Percentiles rank a stretch among this genome's conserved stretches.
These are phyloP conservation scores for Cryptus viduatorius DNA, from an alignment of 2,888 invertebrate genomes.

Conservation along the genomic window DNA sequence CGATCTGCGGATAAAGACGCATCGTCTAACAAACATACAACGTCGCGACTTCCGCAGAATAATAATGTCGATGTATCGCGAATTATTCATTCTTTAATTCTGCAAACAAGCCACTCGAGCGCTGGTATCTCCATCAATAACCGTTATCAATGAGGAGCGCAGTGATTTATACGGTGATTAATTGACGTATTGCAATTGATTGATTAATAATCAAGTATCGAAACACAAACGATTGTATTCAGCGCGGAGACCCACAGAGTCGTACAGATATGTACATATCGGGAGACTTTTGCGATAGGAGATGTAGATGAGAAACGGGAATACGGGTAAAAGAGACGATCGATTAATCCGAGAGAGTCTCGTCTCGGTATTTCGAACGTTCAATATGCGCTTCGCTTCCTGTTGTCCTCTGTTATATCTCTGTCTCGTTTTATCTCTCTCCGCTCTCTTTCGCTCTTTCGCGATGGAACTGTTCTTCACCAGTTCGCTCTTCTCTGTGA, in stretches of 20 bases:
- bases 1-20: not conserved
- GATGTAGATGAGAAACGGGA: not conserved
- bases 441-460: not conserved
- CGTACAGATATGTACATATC: not conserved
- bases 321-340: slow-evolving; percentile 51
- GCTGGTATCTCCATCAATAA: not conserved
- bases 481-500: slow-evolving; percentile 3
- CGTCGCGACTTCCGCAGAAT: slow-evolving; percentile 7
- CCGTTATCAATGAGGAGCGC: slow-evolving; percentile 28
- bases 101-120: not conserved
- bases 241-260: not conserved
- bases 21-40: slow-evolving; percentile 1
- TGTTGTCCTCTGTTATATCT: slow-evolving; percentile 54
- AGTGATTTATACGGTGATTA: slow-evolving; percentile 48
- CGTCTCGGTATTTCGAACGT: slow-evolving; percentile 30
- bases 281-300: not conserved
- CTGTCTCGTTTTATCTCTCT: not conserved
- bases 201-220: slow-evolving; percentile 39
- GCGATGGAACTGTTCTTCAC: not conserved
- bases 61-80: slow-evolving; percentile 19
- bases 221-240: slow-evolving; percentile 14
- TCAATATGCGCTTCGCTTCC: slow-evolving; percentile 58
- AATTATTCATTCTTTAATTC: slow-evolving; percentile 8
- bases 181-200: slow-evolving; percentile 51
- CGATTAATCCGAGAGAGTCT: slow-evolving; percentile 55